phyloP scores from a whole-genome alignment of 1,140 invertebrate species.

The Lucilia cuprina region DNA sequence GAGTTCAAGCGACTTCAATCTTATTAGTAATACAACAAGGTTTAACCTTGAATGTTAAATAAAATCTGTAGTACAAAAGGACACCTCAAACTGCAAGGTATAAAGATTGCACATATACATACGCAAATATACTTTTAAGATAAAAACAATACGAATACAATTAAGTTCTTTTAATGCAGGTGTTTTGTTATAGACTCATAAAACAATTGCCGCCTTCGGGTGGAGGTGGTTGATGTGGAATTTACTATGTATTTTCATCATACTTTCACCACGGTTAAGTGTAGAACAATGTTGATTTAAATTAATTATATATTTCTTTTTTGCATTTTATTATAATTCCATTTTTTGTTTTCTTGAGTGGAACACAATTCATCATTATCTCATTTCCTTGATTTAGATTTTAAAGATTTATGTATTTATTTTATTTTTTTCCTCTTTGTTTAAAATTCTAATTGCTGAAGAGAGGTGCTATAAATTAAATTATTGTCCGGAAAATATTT shows the following conservation, averaged over 20 bases:
- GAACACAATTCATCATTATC: not conserved
- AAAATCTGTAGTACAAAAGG: too few relatives aligned
- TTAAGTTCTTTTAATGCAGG: not conserved
- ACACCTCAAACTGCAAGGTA: too few relatives aligned
- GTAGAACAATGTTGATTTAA: conserved; percentile 17
- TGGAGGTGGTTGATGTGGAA: not conserved
- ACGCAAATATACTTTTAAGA: too few relatives aligned
- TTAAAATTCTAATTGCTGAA: not conserved
- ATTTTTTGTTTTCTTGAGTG: not conserved
- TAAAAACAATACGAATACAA: too few relatives aligned
- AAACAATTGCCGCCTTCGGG: not conserved
- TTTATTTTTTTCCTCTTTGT: not conserved
- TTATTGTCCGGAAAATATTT: not conserved
- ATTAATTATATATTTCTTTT: not conserved
- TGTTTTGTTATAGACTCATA: not conserved
- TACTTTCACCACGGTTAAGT: not conserved
- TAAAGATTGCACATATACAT: too few relatives aligned
- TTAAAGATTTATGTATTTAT: not conserved
- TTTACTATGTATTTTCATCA: not conserved
- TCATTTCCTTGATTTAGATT: conserved; percentile 16
- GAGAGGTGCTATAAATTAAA: not conserved
- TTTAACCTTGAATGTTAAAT: too few relatives aligned
- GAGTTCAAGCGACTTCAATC: too few relatives aligned
- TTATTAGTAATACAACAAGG: too few relatives aligned
- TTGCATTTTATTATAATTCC: not conserved